Conservation (phyloP, 2,113 vertebrate species). For the Diphyllodes magnificus region DNA sequence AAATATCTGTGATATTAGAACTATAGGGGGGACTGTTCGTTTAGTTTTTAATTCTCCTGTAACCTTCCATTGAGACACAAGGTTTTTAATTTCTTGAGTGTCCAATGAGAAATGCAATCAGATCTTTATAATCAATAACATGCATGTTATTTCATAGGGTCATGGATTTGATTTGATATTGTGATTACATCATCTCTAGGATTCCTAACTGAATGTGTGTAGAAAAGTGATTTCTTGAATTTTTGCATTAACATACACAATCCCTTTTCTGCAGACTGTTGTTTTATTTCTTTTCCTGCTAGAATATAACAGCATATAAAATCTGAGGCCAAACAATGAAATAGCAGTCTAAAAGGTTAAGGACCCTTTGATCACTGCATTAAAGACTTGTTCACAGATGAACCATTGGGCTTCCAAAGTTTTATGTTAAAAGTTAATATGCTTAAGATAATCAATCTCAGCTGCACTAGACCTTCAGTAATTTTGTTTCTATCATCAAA, state of each 20-base stretch:
- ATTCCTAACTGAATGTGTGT: neutral
- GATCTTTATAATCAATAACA: neutral
- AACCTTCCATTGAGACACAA: neutral
- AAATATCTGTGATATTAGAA: neutral
- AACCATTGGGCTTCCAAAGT: slow-evolving; percentile 11
- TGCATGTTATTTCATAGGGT: neutral
- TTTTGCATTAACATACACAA: neutral
- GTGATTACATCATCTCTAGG: neutral
- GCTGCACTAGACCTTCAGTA: neutral
- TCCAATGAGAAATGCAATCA: neutral
- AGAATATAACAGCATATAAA: neutral
- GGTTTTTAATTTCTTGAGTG: neutral
- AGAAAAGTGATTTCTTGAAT: neutral
- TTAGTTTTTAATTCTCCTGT: neutral
- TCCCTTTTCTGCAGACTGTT: neutral
- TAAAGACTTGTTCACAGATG: neutral
- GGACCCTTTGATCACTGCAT: neutral
- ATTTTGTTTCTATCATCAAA: slow-evolving; percentile 55
- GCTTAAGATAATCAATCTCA: slow-evolving; percentile 47
- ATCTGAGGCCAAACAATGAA: neutral
- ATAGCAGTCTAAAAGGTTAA: neutral
- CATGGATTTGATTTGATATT: neutral
- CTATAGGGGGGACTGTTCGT: rapidly evolving
- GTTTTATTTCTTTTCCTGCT: neutral
- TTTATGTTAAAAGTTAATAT: slow-evolving; percentile 40